Conservation (phyloP, 2,888 invertebrate species). For the Sepioteuthis lessoniana region DNA sequence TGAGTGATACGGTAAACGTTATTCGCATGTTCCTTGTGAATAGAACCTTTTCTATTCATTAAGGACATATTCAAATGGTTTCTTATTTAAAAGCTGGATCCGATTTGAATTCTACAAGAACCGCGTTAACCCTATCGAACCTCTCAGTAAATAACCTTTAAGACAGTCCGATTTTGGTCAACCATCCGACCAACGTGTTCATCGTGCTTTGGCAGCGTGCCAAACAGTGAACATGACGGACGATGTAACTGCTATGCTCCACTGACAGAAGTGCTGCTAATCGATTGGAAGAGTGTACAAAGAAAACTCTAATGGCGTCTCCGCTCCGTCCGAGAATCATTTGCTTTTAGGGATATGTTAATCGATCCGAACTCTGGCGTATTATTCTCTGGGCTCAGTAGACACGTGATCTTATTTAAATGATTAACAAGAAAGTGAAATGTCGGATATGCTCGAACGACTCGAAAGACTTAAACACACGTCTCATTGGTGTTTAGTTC, state of each 20-base stretch:
- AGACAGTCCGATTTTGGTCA: not conserved
- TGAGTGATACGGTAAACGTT: not conserved
- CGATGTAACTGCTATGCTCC: not conserved
- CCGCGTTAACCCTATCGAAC: not conserved
- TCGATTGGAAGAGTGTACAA: not conserved
- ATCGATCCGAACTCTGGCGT: not conserved
- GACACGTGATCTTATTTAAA: not conserved
- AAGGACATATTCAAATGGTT: not conserved
- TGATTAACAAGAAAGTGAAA: not conserved
- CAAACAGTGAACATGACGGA: not conserved
- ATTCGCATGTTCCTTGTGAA: not conserved
- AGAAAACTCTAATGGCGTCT: not conserved
- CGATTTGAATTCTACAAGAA: not conserved
- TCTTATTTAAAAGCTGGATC: not conserved
- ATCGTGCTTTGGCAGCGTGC: not conserved
- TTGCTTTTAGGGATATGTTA: not conserved
- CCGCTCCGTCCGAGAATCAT: not conserved
- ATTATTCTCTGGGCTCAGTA: not conserved
- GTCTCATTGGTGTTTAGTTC: no score
- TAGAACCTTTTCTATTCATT: not conserved
- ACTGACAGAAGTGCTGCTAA: not conserved
- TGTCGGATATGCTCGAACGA: not conserved
- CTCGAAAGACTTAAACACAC: not conserved
- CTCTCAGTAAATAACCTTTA: not conserved
- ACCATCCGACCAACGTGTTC: not conserved